Base-by-base conservation (phyloP, 2,113 vertebrate species). In the Rynchops niger region DNA sequence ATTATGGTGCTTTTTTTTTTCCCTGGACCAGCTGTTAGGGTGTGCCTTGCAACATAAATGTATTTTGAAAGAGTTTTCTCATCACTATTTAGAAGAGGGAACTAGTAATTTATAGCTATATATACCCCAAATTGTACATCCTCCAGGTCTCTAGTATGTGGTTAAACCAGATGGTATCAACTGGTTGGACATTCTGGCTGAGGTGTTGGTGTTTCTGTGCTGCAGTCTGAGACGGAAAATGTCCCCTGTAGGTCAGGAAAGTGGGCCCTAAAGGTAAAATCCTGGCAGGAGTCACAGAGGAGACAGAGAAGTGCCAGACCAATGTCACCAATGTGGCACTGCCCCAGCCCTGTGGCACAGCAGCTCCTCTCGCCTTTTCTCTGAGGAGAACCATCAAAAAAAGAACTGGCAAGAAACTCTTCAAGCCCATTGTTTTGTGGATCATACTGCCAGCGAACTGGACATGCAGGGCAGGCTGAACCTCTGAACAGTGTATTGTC, bases 1-100 rank as follows among this genome's bases (percentile, higher is more conserved):
- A 9, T 32, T 4, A 10, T 11, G 6, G 43, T 16, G 0, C 20
- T 2, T 20, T 9, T 49, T 40, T 61, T 7, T 17, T 25, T 5
- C 13, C 9, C 36, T 30, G 34, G 81, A 30, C 5, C 26, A 38
- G 2, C 18, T 76, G 11, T 59, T 52, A 23, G 19, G 32, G 5
- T 43, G 8, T 52, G 9, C n/a, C n/a, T 63, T 61, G 17, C 55
- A 82, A 10, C 34, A 59, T 9, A 70, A 66, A n/a, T 14, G 4
- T 16, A 34, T 79, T 89, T 70, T 52, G 22, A 52, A 81, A 72
- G 11, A 34, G 5, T 67, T 78, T 90, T 66, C 23, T 88, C 34
- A 56, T 56, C 13, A 20, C 13, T 70, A 4, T 66, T 82, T 76
- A 38, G 26, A 53, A 81, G 71, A 83, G 1, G 1, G 12, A 76